Evolutionary conservation across 2,888 invertebrate species (phyloP).

Genomic region (Hyposoter didymator): DNA sequence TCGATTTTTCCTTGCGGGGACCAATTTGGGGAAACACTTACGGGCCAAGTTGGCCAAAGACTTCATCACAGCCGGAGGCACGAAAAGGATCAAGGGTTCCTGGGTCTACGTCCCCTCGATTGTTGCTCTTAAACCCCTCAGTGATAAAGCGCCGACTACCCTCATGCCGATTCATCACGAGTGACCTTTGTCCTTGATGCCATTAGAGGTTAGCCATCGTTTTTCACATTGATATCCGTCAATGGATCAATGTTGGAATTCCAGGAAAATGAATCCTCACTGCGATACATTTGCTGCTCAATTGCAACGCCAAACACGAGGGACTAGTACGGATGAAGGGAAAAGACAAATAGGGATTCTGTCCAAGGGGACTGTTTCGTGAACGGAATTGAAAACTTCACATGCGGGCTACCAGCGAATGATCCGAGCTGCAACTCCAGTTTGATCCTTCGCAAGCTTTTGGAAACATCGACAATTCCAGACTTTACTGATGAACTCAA

Average conservation of each 20-base stretch:
- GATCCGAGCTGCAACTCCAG: background rate
- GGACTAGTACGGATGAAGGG: background rate
- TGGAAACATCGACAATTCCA: background rate
- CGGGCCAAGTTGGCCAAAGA: background rate
- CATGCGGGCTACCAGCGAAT: background rate
- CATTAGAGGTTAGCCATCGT: background rate
- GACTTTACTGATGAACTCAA: background rate
- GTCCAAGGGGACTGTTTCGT: too few relatives aligned
- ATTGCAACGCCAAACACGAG: background rate
- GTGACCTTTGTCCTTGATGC: background rate
- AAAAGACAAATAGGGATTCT: background rate
- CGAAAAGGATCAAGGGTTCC: background rate
- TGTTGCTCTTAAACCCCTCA: conserved; percentile 10
- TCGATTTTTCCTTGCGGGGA: background rate
- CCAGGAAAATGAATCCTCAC: conserved; percentile 2
- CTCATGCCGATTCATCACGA: conserved; percentile 1
- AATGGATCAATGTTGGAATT: background rate
- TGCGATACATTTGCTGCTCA: too few relatives aligned
- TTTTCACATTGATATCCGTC: background rate
- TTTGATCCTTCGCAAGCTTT: background rate
- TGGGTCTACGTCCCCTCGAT: background rate
- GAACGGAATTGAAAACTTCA: background rate
- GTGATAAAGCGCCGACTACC: conserved; percentile 8
- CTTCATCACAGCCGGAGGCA: background rate
- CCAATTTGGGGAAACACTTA: background rate